Percentiles rank a stretch among this genome's conserved stretches.
Evolutionary conservation across 2,888 invertebrate species (phyloP).

Genomic region (Caenorhabditis drosophilae): DNA sequence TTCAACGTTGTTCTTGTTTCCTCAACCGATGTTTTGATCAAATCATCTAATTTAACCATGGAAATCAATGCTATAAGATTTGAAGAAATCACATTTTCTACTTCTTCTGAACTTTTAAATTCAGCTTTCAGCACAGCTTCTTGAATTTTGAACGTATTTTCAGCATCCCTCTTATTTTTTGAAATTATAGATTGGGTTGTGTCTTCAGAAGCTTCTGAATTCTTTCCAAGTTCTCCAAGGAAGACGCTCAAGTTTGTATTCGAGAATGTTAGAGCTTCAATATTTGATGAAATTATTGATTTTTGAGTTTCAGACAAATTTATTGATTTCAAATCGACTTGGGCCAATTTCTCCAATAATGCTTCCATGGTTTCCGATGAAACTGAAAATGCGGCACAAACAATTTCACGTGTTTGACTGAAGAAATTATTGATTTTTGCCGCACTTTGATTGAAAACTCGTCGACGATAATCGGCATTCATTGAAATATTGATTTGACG

Average conservation of each 20-base stretch:
- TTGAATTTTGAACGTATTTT: constrained; percentile 21
- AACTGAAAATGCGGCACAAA: constrained; percentile 15
- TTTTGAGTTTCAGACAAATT: constrained; percentile 13
- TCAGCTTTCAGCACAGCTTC: constrained; percentile 7
- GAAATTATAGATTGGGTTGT: not conserved
- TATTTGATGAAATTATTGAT: constrained; percentile 1
- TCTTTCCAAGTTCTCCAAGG: not conserved
- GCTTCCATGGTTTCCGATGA: constrained; percentile 10
- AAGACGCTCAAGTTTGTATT: not conserved
- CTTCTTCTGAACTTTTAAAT: not conserved
- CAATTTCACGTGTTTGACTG: constrained; percentile 14
- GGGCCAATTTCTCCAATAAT: constrained; percentile 11
- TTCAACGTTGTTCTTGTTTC: constrained; percentile 7
- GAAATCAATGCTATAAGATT: constrained; percentile 14
- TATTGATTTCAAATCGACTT: constrained; percentile 18
- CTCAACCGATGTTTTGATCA: constrained; percentile 11
- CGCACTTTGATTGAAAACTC: constrained; percentile 27
- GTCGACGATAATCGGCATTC: constrained; percentile 21
- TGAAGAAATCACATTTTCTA: constrained; percentile 8
- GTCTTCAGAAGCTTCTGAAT: not conserved
- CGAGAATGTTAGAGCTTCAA: not conserved
- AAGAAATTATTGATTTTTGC: constrained; percentile 14
- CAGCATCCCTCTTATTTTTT: constrained; percentile 3
- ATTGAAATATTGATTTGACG: constrained; percentile 19
- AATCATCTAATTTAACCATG: constrained; percentile 11